Conservation (phyloP, 2,113 vertebrate genomes). For the Craseonycteris thonglongyai region DNA sequence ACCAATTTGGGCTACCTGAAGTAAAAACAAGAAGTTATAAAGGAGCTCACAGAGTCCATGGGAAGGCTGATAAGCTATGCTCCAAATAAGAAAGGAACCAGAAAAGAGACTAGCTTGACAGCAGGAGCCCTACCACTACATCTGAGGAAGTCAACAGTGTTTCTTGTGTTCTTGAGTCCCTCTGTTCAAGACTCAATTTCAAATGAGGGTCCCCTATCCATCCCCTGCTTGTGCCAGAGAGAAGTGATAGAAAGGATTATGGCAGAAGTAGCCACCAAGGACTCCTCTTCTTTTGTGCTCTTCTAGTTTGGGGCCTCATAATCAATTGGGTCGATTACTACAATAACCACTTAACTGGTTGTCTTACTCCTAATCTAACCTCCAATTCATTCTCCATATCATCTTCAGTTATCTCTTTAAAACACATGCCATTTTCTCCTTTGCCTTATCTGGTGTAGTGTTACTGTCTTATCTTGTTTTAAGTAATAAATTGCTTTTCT, state of each 20-base stretch:
- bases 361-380: neutral
- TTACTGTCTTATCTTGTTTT: conserved; percentile 18
- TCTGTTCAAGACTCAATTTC: neutral
- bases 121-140: neutral
- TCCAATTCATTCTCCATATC: neutral
- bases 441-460: neutral
- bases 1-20: conserved; percentile 6
- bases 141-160: neutral
- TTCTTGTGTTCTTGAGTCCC: neutral
- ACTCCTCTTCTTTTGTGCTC: neutral
- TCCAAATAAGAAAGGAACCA: conserved; percentile 12
- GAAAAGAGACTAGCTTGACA: neutral
- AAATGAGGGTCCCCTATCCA: neutral
- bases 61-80: neutral
- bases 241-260: neutral
- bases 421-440: conserved; percentile 8
- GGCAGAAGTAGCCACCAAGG: neutral
- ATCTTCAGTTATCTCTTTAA: conserved; percentile 28
- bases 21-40: conserved; percentile 17
- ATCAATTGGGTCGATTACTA: neutral
- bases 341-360: neutral
- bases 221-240: neutral
- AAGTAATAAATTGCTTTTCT: conserved; percentile 9
- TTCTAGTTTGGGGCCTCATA: neutral
- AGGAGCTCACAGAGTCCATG: neutral